Evolutionary conservation across 1,140 invertebrate genomes (phyloP), one percentile per base, ranked within the genome.

Genomic region (Notospermus geniculatus): DNA sequence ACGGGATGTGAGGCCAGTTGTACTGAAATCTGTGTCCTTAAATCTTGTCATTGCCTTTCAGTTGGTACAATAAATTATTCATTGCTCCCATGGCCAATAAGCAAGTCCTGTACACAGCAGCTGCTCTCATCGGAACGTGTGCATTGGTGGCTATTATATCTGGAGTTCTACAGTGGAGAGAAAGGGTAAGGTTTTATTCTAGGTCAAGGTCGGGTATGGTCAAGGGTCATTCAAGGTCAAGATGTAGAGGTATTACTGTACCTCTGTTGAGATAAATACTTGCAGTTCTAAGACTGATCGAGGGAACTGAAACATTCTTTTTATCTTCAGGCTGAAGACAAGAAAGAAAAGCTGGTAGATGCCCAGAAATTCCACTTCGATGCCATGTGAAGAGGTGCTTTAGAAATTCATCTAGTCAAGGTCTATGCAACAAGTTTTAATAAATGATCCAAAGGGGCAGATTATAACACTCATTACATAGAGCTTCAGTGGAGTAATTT

Each of bases 51-150:
- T 9, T 27, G 25, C n/a, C 25, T 57, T 69, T 19, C 66, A 82
- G 81, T 13, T 99, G 97, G 97, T 89, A 88, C 66, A 92, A 88
- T 23, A 92, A 95, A 76, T 80, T 99, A 4, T 99, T 97, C 84
- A 90, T 98, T 0, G 98, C 95, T 0, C 95, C 96, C 0, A 19
- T 50, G 19, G 19, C n/a, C 25, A 96, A 92, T 78, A 92, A 93
- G 79, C 83, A 96, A 19, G 95, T 98, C 73, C 79, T 95, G 2
- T 87, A 95, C 76, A 98, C 93, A 74, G 92, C 93, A 0, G 87
- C 89, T 54, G 93, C 95, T 0, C 83, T 98, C 54, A 86, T 91
- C 0, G 91, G 88, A 22, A 92, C 95, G 2, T 95, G 95, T 75
- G 82, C 89, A 53, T 83, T 97, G 52, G 90, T 98, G 58, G 88